Base-by-base conservation (phyloP, 2,113 vertebrate genomes). In the Campylomormyrus numenius region DNA sequence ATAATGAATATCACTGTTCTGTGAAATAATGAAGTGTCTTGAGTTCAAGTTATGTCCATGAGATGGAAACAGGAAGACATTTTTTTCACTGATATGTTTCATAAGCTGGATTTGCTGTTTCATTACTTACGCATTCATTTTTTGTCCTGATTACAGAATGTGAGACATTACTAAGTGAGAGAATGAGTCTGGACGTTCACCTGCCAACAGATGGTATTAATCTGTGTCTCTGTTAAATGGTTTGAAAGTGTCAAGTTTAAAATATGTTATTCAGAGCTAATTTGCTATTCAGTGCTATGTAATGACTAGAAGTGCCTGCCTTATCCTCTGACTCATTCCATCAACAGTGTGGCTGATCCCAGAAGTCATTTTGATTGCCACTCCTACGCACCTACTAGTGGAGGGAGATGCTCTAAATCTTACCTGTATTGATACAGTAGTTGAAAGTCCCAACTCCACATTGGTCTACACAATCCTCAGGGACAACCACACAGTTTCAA, bases 321-420 rank as follows among this genome's bases (percentile, higher is more conserved):
- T 56, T 31, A 53, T 24, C 31, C 31, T 9, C 53, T 58, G 31
- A 42, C 35, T 42, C 21, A 39, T n/a, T 62, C 39, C 56, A 19
- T 88, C 56, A 31, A 42, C 86, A 88, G 46, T 31, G 1, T 8
- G 50, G 58, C 42, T 87, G 84, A 46, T 77, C 19, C 83, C 53
- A 49, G 84, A 88, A 62, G 35, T 66, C 17, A 62, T 19, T 88
- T 77, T 88, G 89, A 90, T 35, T 19, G 83, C 53, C 85, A n/a
- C 45, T 62, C 89, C 89, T 66, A 52, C 39, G 6, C 17, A 80
- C 74, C 53, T 87, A 53, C 17, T 45, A 15, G 70, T 74, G 24
- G 35, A 87, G 70, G 70, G 13, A 11, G 48, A 77, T 31, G 45
- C 62, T 56, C 85, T 90, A 49, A 90, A 53, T 52, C 80, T 86